These are phyloP conservation scores for Adelphocoris suturalis DNA, from an alignment of 2,888 invertebrate genomes.

Conservation along the genomic window DNA sequence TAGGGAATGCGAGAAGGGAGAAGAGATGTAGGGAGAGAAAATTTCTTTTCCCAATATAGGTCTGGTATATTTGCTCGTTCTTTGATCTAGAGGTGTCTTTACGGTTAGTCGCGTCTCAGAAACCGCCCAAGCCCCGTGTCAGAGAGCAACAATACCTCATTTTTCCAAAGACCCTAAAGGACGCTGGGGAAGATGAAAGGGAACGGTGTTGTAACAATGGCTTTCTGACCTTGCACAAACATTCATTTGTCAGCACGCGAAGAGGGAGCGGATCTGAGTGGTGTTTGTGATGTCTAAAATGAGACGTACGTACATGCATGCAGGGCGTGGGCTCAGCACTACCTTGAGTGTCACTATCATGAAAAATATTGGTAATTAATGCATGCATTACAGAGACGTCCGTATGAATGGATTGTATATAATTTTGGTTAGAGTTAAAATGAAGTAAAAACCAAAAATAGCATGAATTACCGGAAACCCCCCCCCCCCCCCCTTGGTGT, in stretches of 20 bases:
- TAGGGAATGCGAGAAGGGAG: background rate
- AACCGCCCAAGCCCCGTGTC: background rate
- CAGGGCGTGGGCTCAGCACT: too few relatives aligned
- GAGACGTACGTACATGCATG: too few relatives aligned
- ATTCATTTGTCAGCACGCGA: background rate
- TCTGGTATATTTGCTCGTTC: background rate
- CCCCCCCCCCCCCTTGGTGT: too few relatives aligned
- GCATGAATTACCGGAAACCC: too few relatives aligned
- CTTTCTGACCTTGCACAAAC: slow-evolving; percentile 14
- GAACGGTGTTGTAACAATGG: background rate
- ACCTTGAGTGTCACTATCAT: too few relatives aligned
- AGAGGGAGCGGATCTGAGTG: background rate
- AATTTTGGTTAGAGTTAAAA: too few relatives aligned
- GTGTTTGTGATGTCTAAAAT: background rate
- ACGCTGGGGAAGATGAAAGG: slow-evolving; percentile 21
- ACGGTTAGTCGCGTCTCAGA: slow-evolving; percentile 12
- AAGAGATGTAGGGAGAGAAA: background rate
- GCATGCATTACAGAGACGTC: too few relatives aligned
- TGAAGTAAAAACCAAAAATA: too few relatives aligned
- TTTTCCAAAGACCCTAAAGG: background rate
- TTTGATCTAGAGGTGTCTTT: background rate
- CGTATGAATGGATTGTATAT: too few relatives aligned
- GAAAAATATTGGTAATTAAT: too few relatives aligned
- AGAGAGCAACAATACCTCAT: background rate
- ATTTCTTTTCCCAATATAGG: background rate